A percentile compares a stretch with the other conserved stretches of the same genome.
Evolutionary conservation across 2,888 invertebrate genomes (phyloP).

Genomic region (Callosobruchus maculatus): DNA sequence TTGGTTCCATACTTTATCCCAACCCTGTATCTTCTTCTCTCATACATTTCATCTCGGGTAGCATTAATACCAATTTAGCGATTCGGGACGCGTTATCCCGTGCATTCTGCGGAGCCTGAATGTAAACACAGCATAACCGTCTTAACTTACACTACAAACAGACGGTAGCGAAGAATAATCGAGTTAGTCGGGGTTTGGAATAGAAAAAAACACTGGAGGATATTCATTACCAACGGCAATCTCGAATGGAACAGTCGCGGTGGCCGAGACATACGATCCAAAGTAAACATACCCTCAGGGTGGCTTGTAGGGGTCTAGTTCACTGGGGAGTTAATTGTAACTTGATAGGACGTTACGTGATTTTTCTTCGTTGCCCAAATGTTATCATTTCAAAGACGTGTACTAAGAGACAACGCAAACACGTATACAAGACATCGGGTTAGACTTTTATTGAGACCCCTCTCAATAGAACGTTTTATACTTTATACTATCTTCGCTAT

Average conservation of each 20-base stretch:
- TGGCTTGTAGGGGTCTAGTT: background rate
- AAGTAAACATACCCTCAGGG: background rate
- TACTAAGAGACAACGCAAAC: no score
- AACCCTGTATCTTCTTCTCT: no score
- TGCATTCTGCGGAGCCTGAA: background rate
- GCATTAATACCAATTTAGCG: background rate
- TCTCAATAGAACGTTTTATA: no score
- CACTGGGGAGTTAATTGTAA: background rate
- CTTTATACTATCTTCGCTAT: no score
- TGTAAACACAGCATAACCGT: background rate
- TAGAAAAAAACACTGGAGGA: background rate
- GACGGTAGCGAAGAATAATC: background rate
- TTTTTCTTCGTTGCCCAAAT: background rate
- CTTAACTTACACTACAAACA: background rate
- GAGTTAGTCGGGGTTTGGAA: background rate
- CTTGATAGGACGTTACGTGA: background rate
- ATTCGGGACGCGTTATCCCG: background rate
- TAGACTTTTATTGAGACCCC: no score
- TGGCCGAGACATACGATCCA: background rate
- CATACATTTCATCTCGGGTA: background rate
- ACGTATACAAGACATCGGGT: no score
- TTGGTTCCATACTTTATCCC: no score
- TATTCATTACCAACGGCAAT: background rate
- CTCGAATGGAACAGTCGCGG: background rate
- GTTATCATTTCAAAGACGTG: background rate